phyloP scores from a whole-genome alignment of 2,797 vertebrate genomes.

The Falco berigora region DNA sequence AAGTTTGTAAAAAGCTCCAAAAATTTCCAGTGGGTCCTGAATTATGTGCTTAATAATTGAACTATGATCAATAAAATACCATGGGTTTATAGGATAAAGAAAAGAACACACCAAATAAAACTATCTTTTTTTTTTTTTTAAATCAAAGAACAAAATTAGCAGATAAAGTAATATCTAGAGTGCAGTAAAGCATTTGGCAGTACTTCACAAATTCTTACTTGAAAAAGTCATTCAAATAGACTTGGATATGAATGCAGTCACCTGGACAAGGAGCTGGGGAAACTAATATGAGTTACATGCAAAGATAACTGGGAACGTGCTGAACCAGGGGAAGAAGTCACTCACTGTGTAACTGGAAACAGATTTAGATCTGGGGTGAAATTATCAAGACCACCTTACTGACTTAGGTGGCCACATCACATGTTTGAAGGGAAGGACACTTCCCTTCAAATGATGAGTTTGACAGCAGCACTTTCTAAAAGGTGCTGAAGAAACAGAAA shows the following conservation, averaged over 20 bases:
- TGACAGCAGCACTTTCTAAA: neutral
- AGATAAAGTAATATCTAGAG: neutral
- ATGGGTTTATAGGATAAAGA: neutral
- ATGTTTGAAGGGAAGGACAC: neutral
- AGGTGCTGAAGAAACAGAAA: neutral
- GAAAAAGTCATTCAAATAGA: neutral
- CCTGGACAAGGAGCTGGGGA: neutral
- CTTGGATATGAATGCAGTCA: neutral
- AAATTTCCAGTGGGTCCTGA: neutral
- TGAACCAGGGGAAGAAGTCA: neutral
- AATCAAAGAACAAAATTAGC: slow-evolving; percentile 8
- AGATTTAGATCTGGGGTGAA: neutral
- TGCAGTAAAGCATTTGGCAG: neutral
- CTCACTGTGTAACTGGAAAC: neutral
- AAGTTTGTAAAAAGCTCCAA: neutral
- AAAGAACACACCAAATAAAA: neutral
- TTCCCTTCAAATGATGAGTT: neutral
- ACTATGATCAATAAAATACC: neutral
- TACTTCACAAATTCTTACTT: neutral
- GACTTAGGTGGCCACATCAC: neutral
- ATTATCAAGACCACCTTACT: neutral
- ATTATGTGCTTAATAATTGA: neutral
- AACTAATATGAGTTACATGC: neutral
- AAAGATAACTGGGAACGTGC: neutral
- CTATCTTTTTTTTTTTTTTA: neutral